Conservation (phyloP, 2,113 vertebrate genomes). For the Cyprinodon tularosa region DNA sequence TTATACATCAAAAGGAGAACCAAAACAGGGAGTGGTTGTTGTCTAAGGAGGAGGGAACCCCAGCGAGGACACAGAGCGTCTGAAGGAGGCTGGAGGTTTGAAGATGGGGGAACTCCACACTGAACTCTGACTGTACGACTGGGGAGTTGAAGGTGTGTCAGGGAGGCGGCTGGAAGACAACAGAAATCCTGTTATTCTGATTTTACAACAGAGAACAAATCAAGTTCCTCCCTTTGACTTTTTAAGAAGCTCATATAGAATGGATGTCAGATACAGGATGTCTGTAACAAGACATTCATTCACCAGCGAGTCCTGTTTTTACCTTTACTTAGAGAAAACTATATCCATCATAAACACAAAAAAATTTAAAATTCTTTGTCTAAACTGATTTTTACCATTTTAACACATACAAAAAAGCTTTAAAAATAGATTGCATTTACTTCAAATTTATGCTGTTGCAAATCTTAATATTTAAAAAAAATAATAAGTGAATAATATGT, state of each 20-base stretch:
- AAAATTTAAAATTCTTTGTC: no score
- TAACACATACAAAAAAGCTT: no score
- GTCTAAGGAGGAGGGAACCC: slow-evolving; percentile 30
- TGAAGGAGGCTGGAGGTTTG: slow-evolving; percentile 56
- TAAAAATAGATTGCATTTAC: not conserved
- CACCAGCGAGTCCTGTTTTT: no score
- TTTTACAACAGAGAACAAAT: not conserved
- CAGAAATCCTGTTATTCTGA: not conserved
- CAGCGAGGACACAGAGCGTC: slow-evolving; percentile 63
- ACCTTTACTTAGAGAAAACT: no score
- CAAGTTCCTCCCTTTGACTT: no score
- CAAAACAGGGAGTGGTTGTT: not conserved
- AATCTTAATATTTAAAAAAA: no score
- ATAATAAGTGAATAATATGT: no score
- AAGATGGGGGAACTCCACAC: slow-evolving; percentile 70
- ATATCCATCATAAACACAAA: no score
- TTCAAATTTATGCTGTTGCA: no score
- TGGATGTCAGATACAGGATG: no score
- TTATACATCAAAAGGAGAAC: not conserved
- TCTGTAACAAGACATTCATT: not conserved
- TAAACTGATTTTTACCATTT: no score
- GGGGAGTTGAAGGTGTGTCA: slow-evolving; percentile 41
- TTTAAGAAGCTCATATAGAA: not conserved
- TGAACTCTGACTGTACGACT: slow-evolving; percentile 29
- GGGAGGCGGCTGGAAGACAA: slow-evolving; percentile 48